Conservation (phyloP, 2,888 invertebrate genomes). For the Epirrita christyi region DNA sequence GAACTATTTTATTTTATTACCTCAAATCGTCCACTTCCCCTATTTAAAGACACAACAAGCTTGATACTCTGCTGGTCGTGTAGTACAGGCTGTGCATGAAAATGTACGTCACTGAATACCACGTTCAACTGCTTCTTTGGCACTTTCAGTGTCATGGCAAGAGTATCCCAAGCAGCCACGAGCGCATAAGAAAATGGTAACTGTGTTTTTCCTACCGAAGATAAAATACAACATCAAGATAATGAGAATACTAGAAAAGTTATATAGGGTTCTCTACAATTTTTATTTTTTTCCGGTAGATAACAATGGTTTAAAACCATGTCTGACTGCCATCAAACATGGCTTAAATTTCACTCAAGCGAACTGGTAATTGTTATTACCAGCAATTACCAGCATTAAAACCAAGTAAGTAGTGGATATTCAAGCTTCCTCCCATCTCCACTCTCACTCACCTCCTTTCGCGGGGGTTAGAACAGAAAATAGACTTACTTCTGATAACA, state of each 20-base stretch:
- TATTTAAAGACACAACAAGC: slow-evolving; percentile 84
- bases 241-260: no score
- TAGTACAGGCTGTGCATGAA: slow-evolving; percentile 82
- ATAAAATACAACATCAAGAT: not conserved
- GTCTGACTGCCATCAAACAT: no score
- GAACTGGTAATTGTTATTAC: no score
- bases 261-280: no score
- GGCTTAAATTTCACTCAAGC: no score
- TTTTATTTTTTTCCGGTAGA: not conserved
- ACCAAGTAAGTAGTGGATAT: not conserved
- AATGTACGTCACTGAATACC: slow-evolving; percentile 86
- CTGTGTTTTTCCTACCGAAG: slow-evolving; percentile 81
- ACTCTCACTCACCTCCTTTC: not conserved
- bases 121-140: slow-evolving; percentile 87
- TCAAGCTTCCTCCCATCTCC: not conserved
- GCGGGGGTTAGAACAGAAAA: not conserved
- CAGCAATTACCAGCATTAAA: not conserved
- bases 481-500: slow-evolving; percentile 11
- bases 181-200: slow-evolving; percentile 92
- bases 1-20: slow-evolving; percentile 57
- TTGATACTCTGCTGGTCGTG: slow-evolving; percentile 77
- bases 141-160: slow-evolving; percentile 82
- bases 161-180: slow-evolving; percentile 87
- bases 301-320: not conserved
- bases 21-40: slow-evolving; percentile 85